Conservation (phyloP, 2,888 invertebrate species). For the Sesamia inferens region DNA sequence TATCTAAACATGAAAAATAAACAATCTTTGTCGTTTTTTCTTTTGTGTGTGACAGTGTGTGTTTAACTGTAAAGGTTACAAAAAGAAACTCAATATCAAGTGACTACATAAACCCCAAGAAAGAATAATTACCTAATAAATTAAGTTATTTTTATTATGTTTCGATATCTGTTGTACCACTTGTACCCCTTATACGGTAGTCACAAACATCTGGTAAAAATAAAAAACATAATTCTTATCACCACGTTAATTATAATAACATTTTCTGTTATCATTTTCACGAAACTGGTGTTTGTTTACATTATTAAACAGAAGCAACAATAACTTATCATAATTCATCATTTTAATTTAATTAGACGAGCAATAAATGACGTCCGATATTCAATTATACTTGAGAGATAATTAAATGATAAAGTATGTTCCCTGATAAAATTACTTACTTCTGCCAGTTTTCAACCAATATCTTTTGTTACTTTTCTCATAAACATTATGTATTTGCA, state of each 20-base stretch:
- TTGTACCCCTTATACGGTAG: too few species aligned
- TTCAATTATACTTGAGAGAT: slow-evolving; percentile 13
- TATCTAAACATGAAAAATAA: neutral
- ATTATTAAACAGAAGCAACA: slow-evolving; percentile 3
- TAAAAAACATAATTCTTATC: neutral
- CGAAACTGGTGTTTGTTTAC: slow-evolving; percentile 3
- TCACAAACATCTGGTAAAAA: neutral
- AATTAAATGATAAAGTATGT: slow-evolving; percentile 12
- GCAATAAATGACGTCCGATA: neutral
- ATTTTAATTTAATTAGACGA: slow-evolving; percentile 22
- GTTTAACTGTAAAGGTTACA: neutral
- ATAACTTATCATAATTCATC: neutral
- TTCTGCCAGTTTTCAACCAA: neutral
- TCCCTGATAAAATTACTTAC: neutral
- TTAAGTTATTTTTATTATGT: too few species aligned
- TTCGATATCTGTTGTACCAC: too few species aligned
- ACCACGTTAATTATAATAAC: neutral
- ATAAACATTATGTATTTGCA: slow-evolving; percentile 71
- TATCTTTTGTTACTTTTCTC: neutral
- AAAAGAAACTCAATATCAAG: neutral
- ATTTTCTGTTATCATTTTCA: slow-evolving; percentile 1
- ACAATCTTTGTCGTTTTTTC: neutral
- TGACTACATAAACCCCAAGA: neutral
- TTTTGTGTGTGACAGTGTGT: too few species aligned
- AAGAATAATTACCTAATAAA: neutral